Conservation (phyloP, 2,113 vertebrate genomes). For the Mus spicilegus region DNA sequence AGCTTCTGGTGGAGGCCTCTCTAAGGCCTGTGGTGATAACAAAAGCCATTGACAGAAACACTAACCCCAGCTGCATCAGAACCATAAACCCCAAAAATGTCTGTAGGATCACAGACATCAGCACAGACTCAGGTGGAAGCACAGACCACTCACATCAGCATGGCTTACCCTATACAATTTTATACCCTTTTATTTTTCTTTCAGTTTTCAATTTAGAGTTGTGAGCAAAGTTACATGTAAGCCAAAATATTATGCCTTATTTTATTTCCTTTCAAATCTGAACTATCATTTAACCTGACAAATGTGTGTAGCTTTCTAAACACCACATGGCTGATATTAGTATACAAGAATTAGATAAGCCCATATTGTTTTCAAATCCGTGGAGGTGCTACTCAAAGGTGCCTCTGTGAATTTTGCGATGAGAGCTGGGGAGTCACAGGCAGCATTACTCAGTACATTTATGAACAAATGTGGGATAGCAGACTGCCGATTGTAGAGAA, state of each 20-base stretch:
- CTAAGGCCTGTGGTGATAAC: neutral
- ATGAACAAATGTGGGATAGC: conserved; percentile 75
- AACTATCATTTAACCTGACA: conserved; percentile 64
- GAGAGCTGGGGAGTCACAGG: conserved; percentile 59
- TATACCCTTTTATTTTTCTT: neutral
- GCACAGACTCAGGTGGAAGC: neutral
- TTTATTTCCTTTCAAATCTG: conserved; percentile 66
- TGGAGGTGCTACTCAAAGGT: conserved; percentile 65
- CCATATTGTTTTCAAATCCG: conserved; percentile 76
- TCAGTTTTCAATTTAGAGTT: conserved; percentile 38
- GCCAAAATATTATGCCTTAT: conserved; percentile 42
- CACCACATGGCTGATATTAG: conserved; percentile 60
- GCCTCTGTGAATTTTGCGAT: conserved; percentile 57
- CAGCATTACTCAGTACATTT: conserved; percentile 54
- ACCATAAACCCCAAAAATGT: neutral
- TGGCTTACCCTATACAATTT: conserved; percentile 22
- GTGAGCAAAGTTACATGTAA: conserved; percentile 32
- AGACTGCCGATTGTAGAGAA: conserved; percentile 66
- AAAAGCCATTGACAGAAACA: no score
- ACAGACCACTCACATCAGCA: neutral
- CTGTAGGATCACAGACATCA: neutral
- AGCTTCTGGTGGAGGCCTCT: neutral
- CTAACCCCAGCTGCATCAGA: neutral
- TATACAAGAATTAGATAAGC: conserved; percentile 66
- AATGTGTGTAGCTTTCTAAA: conserved; percentile 64